Base-by-base conservation (phyloP, 2,113 vertebrate species). In the Ascaphus truei region DNA sequence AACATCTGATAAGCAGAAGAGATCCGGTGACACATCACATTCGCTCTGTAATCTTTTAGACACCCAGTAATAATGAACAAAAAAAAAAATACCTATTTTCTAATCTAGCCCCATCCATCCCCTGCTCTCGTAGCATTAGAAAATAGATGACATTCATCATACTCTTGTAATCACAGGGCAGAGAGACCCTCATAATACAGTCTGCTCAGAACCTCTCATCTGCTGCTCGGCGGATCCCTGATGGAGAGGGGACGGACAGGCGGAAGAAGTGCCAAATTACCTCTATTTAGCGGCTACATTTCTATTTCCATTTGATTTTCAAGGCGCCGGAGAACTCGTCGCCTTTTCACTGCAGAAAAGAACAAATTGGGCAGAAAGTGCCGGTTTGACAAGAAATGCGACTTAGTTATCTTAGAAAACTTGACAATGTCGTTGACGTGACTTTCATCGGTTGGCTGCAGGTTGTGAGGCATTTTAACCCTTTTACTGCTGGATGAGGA, bases 71-170 rank as follows among this genome's bases (percentile, higher is more conserved):
- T 41, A 41, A 41, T 41, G 37, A 41, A 41, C 37, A 41, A 13
- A 41, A 10, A 45, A 20, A 45, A 45, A 45, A 18, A 45, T 18
- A 18, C 2, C 36, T 45, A 20, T 45, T 16, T 45, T 45, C 16
- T 20, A 8, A 16, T 45, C 41, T 20, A 45, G 41, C 4, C 41
- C 3, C 16, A 20, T 45, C n/a, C 41, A 5, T 13, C 7, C 16
- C 10, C 41, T 8, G 3, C 41, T 20, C 41, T n/a, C n/a, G 31
- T 11, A 15, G 34, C 18, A 11, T 41, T 36, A 60, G 22, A n/a
- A 11, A 60, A 22, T 37, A 60, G 57, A 60, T 60, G 57, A 41
- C 57, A 60, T 60, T 60, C 23, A 41, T 60, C 6, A 37, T 36
- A 26, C 30, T 22, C 15, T 18, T 36, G 22, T 58, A 33, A 58